A percentile compares a stretch with the other conserved stretches of the same genome.
Evolutionary conservation across 92 coral and sea anemone genomes (phyloP).

Genomic region (Bergia sp.): DNA sequence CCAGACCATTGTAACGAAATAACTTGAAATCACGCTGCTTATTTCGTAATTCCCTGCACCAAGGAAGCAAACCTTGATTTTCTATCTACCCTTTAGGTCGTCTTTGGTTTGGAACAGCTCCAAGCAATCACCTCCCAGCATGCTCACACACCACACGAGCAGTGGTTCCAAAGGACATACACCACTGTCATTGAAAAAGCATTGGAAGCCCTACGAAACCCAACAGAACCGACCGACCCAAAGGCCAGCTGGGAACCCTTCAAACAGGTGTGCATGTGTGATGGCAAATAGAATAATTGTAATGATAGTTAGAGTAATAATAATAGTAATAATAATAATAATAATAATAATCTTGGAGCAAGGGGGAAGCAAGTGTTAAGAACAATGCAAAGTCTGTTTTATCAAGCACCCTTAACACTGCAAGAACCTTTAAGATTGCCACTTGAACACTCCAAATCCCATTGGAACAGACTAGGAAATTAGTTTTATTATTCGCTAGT

Average conservation of each 20-base stretch:
- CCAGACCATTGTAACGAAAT: too few relatives aligned
- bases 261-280: slow-evolving; percentile 76
- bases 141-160: slow-evolving; percentile 92
- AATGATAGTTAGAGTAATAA: background rate
- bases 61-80: background rate
- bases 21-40: background rate
- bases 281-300: background rate
- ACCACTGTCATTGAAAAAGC: slow-evolving; percentile 77
- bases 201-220: slow-evolving; percentile 77
- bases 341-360: background rate
- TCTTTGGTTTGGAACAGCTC: slow-evolving; percentile 93
- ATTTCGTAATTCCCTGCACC: background rate
- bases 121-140: slow-evolving; percentile 87
- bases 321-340: background rate
- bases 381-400: too few relatives aligned
- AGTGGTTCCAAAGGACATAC: slow-evolving; percentile 95
- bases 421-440: too few relatives aligned
- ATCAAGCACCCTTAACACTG: too few relatives aligned
- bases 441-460: too few relatives aligned
- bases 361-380: too few relatives aligned
- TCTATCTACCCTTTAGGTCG: slow-evolving; percentile 62
- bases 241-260: slow-evolving; percentile 97
- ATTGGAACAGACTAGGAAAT: too few relatives aligned
- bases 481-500: too few relatives aligned
- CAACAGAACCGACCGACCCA: slow-evolving; percentile 84